A percentile compares a stretch with the other conserved stretches of the same genome.
These are phyloP conservation scores for Porites rus DNA, from an alignment of 92 coral and sea anemone genomes.

Conservation along the genomic window DNA sequence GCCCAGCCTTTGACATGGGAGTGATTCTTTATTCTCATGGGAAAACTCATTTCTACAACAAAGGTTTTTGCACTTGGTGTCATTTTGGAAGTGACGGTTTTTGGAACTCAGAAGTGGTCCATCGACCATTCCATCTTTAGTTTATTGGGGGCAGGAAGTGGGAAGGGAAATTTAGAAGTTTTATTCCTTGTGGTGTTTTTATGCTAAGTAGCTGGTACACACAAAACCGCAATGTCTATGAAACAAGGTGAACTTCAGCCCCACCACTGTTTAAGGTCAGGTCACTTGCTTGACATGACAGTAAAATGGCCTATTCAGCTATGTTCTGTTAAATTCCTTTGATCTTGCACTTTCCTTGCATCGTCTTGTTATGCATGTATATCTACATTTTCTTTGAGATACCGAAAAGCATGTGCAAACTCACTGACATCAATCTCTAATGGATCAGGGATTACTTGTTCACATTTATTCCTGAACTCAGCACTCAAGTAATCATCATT, in stretches of 20 bases:
- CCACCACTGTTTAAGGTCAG: constrained; percentile 12
- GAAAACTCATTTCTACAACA: constrained; percentile 11
- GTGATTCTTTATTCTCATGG: constrained; percentile 18
- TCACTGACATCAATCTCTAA: constrained; percentile 48
- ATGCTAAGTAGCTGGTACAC: background rate
- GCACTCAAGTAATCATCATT: constrained; percentile 46
- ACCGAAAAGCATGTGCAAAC: constrained; percentile 52
- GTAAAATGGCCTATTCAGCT: constrained; percentile 21
- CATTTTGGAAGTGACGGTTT: constrained; percentile 16
- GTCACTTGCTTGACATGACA: constrained; percentile 15
- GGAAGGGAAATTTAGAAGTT: background rate
- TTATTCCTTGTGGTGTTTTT: background rate
- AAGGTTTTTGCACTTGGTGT: constrained; percentile 19
- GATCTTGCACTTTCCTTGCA: constrained; percentile 26
- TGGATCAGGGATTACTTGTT: constrained; percentile 48
- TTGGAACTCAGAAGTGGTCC: constrained; percentile 6
- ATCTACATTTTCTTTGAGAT: constrained; percentile 49
- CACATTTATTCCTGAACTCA: constrained; percentile 42
- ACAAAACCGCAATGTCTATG: background rate
- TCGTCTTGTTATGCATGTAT: constrained; percentile 24
- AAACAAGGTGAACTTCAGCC: constrained; percentile 7
- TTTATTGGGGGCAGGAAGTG: background rate
- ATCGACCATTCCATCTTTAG: background rate
- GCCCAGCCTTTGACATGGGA: constrained; percentile 12
- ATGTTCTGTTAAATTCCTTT: constrained; percentile 3